These are phyloP conservation scores for Hybos culiciformis DNA, from an alignment of 2,888 invertebrate species.

Conservation along the genomic window DNA sequence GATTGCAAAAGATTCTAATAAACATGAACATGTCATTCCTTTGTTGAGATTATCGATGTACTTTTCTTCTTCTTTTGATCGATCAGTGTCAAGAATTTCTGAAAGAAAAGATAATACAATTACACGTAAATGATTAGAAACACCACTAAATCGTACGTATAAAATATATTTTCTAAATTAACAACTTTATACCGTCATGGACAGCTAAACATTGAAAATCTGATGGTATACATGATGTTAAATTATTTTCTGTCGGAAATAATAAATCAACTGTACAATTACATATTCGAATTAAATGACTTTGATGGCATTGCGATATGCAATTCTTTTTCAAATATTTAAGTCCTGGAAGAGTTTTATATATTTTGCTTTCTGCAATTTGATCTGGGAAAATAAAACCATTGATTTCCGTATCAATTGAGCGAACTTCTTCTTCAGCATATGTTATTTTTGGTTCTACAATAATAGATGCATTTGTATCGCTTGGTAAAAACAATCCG, in stretches of 20 bases:
- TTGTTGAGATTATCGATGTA: slow-evolving; percentile 23
- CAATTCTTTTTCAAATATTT: slow-evolving; percentile 32
- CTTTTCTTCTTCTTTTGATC: slow-evolving; percentile 23
- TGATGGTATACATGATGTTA: slow-evolving; percentile 11
- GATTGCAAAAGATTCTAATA: slow-evolving; percentile 26
- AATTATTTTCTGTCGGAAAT: slow-evolving; percentile 28
- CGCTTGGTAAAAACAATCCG: slow-evolving; percentile 20
- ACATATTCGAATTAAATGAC: slow-evolving; percentile 28
- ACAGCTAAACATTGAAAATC: slow-evolving; percentile 12
- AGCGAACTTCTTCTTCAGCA: slow-evolving; percentile 20
- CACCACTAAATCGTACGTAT: no score
- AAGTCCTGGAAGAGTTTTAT: slow-evolving; percentile 26
- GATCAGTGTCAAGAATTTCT: slow-evolving; percentile 27
- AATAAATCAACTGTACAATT: slow-evolving; percentile 33
- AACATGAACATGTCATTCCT: slow-evolving; percentile 29
- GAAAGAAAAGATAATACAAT: slow-evolving; percentile 1
- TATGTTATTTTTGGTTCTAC: slow-evolving; percentile 26
- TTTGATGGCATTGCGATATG: slow-evolving; percentile 31
- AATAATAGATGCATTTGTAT: slow-evolving; percentile 25
- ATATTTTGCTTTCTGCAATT: slow-evolving; percentile 14
- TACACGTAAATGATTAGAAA: not conserved
- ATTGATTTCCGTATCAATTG: slow-evolving; percentile 20
- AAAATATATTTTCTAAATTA: no score
- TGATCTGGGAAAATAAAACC: slow-evolving; percentile 22
- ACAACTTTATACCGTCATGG: slow-evolving; percentile 9